Evolutionary conservation across 2,797 vertebrate genomes (phyloP).

Genomic region (Lepilemur septentrionalis): DNA sequence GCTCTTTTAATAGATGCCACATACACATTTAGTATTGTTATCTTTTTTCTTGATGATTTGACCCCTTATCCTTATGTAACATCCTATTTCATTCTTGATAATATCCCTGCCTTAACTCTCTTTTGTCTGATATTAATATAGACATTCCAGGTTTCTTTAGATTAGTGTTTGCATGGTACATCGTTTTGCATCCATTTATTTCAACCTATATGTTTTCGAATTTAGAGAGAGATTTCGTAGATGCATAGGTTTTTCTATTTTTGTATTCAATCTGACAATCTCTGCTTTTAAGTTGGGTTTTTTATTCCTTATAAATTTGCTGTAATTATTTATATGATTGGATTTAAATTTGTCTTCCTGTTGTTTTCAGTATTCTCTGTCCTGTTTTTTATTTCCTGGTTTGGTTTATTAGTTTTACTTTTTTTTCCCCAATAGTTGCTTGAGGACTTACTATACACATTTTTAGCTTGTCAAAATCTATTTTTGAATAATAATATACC

Average conservation of each 20-base stretch:
- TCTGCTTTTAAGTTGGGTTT: not conserved
- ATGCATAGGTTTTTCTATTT: not conserved
- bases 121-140: not conserved
- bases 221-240: not conserved
- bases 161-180: not conserved
- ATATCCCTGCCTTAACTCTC: not conserved
- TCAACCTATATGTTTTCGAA: not conserved
- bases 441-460: not conserved
- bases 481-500: not conserved
- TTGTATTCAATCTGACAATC: not conserved
- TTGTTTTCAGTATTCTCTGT: not conserved
- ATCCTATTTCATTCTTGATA: not conserved
- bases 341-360: not conserved
- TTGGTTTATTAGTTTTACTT: not conserved
- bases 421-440: not conserved
- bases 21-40: not conserved
- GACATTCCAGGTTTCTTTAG: not conserved
- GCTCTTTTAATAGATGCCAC: not conserved
- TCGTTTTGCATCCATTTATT: not conserved
- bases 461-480: not conserved
- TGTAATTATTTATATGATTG: not conserved
- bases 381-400: not conserved
- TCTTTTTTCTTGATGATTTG: not conserved
- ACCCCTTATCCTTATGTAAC: not conserved
- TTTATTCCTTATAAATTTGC: not conserved